Base-by-base conservation (phyloP, 2,888 invertebrate species). In the Mesorhabditis belari region DNA sequence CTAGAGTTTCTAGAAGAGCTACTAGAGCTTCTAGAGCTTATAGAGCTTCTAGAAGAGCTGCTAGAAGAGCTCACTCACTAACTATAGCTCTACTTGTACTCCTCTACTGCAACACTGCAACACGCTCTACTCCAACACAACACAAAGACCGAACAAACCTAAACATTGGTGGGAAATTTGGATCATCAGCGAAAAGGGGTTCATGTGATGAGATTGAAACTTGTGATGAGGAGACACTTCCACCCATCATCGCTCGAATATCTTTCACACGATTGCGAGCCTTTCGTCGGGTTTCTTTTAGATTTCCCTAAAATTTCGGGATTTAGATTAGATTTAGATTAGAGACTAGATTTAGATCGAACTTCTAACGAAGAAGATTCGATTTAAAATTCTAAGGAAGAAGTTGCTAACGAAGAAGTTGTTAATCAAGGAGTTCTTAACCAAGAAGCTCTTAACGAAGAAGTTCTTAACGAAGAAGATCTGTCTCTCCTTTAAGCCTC, bases 211-310 rank as follows among this genome's bases (percentile, higher is more conserved):
- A 67, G 44, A 35, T 35, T n/a, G n/a, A 21, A 9, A 50, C 51
- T 23, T 50, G 51, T 6, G 51, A 50, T 9, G 19, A 9, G 51
- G 21, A 21, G 17, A 50, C 51, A 6, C 19, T 21, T n/a, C 51
- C 21, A 23, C 51, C 51, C n/a, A 21, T 50, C 51, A 50, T 50
- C 19, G n/a, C 51, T n/a, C 51, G 51, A 6, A 64, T 59, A 24
- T 71, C 69, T 63, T 67, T 72, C 27, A 75, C 66, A 54, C 70
- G 67, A 65, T 76, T 78, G 23, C 71, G 64, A 24, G 76, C 77
- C 55, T 73, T 72, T 6, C 77, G 71, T 6, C 76, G 66, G 35
- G 67, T 72, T 63, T 74, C 71, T 27, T 78, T 77, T 50, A 78
- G 66, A 5, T 66, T 65, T 12, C 65, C 70, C 73, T 75, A 62